A percentile compares a stretch with the other conserved stretches of the same genome.
Conservation (phyloP, 2,888 invertebrate species). For the Drosophila niveifrons region DNA sequence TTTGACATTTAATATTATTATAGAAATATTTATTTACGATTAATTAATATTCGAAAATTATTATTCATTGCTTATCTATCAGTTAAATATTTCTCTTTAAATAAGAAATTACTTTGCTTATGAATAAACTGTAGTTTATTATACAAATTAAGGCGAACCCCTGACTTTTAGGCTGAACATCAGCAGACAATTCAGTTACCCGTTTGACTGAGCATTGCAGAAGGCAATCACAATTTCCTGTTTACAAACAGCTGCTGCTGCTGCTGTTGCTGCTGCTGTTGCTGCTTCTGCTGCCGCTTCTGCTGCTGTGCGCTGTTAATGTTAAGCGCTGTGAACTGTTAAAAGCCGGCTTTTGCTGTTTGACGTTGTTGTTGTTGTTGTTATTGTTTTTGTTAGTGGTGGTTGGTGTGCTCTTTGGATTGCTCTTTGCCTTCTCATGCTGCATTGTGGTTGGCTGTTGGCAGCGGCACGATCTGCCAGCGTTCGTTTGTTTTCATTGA, state of each 20-base stretch:
- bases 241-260: constrained; percentile 63
- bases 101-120: too few species aligned
- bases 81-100: background rate
- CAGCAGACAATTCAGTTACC: constrained; percentile 32
- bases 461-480: constrained; percentile 65
- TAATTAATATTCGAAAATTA: too few species aligned
- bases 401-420: constrained; percentile 31
- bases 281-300: constrained; percentile 12
- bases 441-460: constrained; percentile 76
- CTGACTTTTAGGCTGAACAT: constrained; percentile 20
- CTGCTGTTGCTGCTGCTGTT: constrained; percentile 18
- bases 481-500: constrained; percentile 78
- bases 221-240: constrained; percentile 59
- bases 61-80: too few species aligned
- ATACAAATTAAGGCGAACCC: background rate
- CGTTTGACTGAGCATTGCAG: constrained; percentile 22
- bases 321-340: constrained; percentile 62
- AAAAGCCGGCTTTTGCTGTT: constrained; percentile 49
- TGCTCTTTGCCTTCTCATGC: constrained; percentile 56
- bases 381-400: constrained; percentile 26
- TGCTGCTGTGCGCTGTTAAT: constrained; percentile 50
- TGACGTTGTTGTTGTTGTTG: constrained; percentile 33
- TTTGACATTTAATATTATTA: too few species aligned
- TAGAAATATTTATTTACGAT: too few species aligned
- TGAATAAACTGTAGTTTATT: background rate